phyloP scores from a whole-genome alignment of 1,140 invertebrate species.

The Cherax quadricarinatus region DNA sequence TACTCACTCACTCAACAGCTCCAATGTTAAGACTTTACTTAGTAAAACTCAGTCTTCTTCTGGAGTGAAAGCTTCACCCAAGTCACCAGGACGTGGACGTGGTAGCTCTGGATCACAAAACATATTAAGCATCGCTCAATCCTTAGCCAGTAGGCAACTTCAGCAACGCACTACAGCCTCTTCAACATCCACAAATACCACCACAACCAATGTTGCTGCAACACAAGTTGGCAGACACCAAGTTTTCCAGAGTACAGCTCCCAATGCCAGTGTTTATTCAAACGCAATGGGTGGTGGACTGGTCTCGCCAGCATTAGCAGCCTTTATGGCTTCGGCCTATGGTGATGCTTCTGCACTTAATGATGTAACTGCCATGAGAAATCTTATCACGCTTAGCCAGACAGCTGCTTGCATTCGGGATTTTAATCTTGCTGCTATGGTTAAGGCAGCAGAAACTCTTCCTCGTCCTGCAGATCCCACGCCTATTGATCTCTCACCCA shows the following conservation, averaged over 20 bases:
- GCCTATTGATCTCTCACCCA: conserved; percentile 62
- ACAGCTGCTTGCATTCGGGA: conserved; percentile 60
- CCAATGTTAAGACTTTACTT: conserved; percentile 5
- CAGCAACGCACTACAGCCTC: conserved; percentile 34
- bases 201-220: not conserved
- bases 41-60: conserved; percentile 18
- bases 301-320: conserved; percentile 31
- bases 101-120: conserved; percentile 43
- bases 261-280: conserved; percentile 6
- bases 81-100: conserved; percentile 52
- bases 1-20: not conserved
- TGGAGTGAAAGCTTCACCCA: conserved; percentile 41
- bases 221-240: conserved; percentile 22
- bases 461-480: conserved; percentile 31
- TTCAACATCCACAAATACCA: conserved; percentile 5
- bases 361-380: conserved; percentile 60
- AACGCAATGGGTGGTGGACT: conserved; percentile 19
- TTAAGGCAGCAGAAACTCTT: conserved; percentile 39
- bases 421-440: conserved; percentile 54
- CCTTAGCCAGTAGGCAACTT: conserved; percentile 73
- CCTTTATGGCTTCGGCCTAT: conserved; percentile 53
- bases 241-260: not conserved
- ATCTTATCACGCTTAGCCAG: conserved; percentile 55
- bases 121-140: conserved; percentile 75
- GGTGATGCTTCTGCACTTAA: conserved; percentile 37